Base-by-base conservation (phyloP, 2,888 invertebrate genomes). In the Lochmaea capreae region DNA sequence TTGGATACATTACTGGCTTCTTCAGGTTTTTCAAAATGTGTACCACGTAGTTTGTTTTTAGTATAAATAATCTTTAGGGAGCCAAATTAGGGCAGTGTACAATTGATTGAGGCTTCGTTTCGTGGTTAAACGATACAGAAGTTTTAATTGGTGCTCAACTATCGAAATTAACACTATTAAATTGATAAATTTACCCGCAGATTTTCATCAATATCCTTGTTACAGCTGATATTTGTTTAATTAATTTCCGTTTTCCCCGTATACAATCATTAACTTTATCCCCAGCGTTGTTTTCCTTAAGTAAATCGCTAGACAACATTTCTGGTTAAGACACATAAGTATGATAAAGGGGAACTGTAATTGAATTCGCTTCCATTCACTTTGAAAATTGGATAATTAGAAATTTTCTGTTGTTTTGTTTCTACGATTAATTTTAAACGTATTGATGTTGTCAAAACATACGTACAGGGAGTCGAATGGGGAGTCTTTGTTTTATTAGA, bases 311-410 rank as follows among this genome's bases (percentile, higher is more conserved):
- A 52, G 52, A n/a, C 52, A 52, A 52, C 52, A 52, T 52, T 52
- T 52, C 52, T 52, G n/a, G 14, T 12, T 14, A n/a, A n/a, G 52
- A 52, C 52, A n/a, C 12, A 14, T 46, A 46, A 46, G 46, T 46
- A 8, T 14, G n/a, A 52, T 52, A n/a, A 52, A 52, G 52, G 52
- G 52, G 52, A 16, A 52, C 8, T 52, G 14, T 52, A 52, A 52
- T 52, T 52, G 52, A 52, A 52, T 52, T 52, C 14, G 14, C 6
- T 8, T 14, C 52, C 52, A 8, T n/a, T 52, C 52, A 52, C n/a
- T 52, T 52, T 52, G 52, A 52, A 52, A 52, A 52, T 52, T 52
- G 52, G 52, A 52, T 49, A 49, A n/a, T 49, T 49, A n/a, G 49
- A n/a, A 49, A 49, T n/a, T 49, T 49, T 49, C 49, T 49, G n/a